Base-by-base conservation (phyloP, 2,113 vertebrate species). In the Cyprinodon brontotheroides region DNA sequence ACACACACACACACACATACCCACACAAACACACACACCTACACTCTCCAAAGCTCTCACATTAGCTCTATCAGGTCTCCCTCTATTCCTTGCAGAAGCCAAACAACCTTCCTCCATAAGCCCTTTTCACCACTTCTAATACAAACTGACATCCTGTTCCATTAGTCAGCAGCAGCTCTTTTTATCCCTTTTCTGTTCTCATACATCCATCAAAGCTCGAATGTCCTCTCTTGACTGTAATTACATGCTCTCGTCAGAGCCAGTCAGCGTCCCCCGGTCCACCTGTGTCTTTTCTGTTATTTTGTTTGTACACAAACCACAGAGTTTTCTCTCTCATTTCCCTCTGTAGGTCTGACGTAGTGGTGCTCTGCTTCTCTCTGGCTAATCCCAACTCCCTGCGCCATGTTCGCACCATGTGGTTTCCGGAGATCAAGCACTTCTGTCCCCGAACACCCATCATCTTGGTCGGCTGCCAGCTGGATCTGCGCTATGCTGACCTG, bases 381-480 rank as follows among this genome's bases (percentile, higher is more conserved):
- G 96, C 96, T 0, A 97, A 97, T 91, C 96, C 96, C 62, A 95
- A 96, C 88, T 97, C 96, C 0, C 91, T 97, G 88, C 95, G 95
- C 65, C 96, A 97, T 0, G 96, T 97, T 76, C 95, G 95, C 93
- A 96, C 93, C 74, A 96, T 97, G 96, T 97, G 96, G 96, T 96
- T 95, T 85, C 95, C 96, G 0, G 96, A 97, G 86, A 97, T 97
- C 92, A 96, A 97, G 89, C 96, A 97, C 93, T 97, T 97, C 93
- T 97, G 96, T 83, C 96, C 96, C 0, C 95, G 96, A 20, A 96
- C 96, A 0, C 96, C 96, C 72, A 96, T 97, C 69, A 95, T 97
- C 89, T 93, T 97, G 75, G 96, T 97, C 60, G 96, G 96, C 78
- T 97, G 96, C 94, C 96, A 97, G 95, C 94, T 97, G 89, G 96